phyloP scores from a whole-genome alignment of 1,140 invertebrate species.

The Limonius californicus region DNA sequence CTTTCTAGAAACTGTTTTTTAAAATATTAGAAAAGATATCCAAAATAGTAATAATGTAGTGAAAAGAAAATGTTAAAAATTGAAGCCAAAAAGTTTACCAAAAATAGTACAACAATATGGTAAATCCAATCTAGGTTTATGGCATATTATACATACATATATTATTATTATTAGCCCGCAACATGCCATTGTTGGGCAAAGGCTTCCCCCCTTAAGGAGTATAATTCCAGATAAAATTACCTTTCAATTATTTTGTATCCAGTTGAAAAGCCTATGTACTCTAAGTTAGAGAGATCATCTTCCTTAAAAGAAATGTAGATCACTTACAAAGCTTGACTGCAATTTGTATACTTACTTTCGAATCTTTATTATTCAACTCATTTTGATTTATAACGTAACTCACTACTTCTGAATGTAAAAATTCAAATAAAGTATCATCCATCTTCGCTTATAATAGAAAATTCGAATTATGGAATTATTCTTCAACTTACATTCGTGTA shows the following conservation, averaged over 20 bases:
- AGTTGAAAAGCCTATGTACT: constrained; percentile 88
- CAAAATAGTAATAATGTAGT: too few species aligned
- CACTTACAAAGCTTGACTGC: constrained; percentile 38
- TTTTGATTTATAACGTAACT: constrained; percentile 66
- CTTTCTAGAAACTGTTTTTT: too few species aligned
- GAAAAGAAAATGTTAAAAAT: too few species aligned
- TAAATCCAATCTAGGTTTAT: too few species aligned
- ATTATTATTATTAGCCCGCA: too few species aligned
- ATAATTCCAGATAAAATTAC: too few species aligned
- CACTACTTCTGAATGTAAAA: constrained; percentile 87
- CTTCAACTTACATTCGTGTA: neutral
- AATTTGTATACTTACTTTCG: constrained; percentile 41
- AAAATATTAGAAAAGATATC: too few species aligned
- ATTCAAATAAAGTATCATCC: constrained; percentile 85
- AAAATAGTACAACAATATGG: too few species aligned
- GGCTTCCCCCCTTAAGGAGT: too few species aligned
- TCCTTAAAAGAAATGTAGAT: constrained; percentile 69
- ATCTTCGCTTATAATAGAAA: neutral
- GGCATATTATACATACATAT: too few species aligned
- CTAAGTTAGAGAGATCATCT: constrained; percentile 79
- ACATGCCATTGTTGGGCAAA: too few species aligned
- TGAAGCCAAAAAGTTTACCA: too few species aligned
- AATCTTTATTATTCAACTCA: constrained; percentile 57
- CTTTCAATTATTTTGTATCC: constrained; percentile 90
- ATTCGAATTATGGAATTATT: neutral